Evolutionary conservation across 2,888 invertebrate species (phyloP).

Genomic region (Heliothis peltigera): DNA sequence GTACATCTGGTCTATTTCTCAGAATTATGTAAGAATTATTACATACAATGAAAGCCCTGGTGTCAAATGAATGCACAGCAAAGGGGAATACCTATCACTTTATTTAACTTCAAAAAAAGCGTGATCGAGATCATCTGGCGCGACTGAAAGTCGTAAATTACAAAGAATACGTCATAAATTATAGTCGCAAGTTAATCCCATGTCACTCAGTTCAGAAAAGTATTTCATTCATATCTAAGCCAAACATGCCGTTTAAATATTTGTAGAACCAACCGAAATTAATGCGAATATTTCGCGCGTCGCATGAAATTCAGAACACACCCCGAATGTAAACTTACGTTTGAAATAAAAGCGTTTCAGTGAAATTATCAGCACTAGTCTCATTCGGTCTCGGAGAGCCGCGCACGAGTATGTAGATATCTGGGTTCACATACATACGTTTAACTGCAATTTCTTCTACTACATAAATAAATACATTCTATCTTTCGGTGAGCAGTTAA

Average conservation of each 20-base stretch:
- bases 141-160: slow-evolving; percentile 15
- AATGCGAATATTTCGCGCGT: no score
- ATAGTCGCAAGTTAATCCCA: not conserved
- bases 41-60: not conserved
- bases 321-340: slow-evolving; percentile 18
- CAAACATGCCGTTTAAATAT: slow-evolving; percentile 11
- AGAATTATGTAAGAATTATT: no score
- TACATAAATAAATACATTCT: not conserved
- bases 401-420: slow-evolving; percentile 19
- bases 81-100: not conserved
- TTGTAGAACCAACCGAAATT: slow-evolving; percentile 7
- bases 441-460: not conserved
- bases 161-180: slow-evolving; percentile 16
- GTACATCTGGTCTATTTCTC: no score
- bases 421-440: not conserved
- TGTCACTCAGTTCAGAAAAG: slow-evolving; percentile 5
- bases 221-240: slow-evolving; percentile 7
- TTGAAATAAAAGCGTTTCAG: slow-evolving; percentile 28
- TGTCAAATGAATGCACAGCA: not conserved
- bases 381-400: slow-evolving; percentile 4
- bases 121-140: not conserved
- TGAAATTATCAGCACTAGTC: not conserved
- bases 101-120: not conserved
- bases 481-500: not conserved
- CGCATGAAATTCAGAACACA: slow-evolving; percentile 6